phyloP scores from a whole-genome alignment of 2,113 vertebrate species.

The Centropristis striata region DNA sequence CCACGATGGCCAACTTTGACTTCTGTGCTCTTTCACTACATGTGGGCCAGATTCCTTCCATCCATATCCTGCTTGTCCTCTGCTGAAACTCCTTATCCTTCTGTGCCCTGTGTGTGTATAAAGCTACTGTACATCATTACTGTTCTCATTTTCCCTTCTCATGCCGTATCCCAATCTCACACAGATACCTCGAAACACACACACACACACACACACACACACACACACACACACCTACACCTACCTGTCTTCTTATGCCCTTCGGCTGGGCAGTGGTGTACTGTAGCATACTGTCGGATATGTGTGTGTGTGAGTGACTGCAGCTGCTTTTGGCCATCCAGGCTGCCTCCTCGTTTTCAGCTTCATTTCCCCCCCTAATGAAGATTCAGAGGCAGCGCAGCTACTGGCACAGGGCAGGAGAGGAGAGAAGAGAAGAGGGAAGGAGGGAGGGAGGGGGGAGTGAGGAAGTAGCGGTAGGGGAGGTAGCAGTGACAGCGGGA shows the following conservation, averaged over 20 bases:
- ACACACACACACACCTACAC: slow-evolving; percentile 41
- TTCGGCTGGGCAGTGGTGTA: slow-evolving; percentile 53
- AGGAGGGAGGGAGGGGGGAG: neutral
- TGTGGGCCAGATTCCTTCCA: slow-evolving; percentile 27
- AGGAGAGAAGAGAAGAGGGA: slow-evolving; percentile 4
- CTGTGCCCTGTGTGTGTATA: slow-evolving; percentile 13
- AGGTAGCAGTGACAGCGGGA: slow-evolving; percentile 35
- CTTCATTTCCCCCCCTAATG: slow-evolving; percentile 88
- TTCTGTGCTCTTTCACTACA: slow-evolving; percentile 18
- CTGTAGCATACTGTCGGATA: slow-evolving; percentile 53
- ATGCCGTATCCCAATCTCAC: slow-evolving; percentile 10
- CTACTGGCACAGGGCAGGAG: slow-evolving; percentile 67
- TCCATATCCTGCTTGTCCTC: slow-evolving; percentile 41
- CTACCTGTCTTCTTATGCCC: slow-evolving; percentile 60
- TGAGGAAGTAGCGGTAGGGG: slow-evolving; percentile 36
- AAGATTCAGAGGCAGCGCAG: slow-evolving; percentile 86
- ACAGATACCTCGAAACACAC: slow-evolving; percentile 32
- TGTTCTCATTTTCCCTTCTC: slow-evolving; percentile 37
- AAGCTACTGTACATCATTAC: slow-evolving; percentile 36
- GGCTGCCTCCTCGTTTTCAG: slow-evolving; percentile 87
- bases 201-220: slow-evolving; percentile 40
- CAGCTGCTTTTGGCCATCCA: slow-evolving; percentile 85
- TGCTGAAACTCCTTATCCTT: slow-evolving; percentile 26
- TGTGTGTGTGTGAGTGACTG: slow-evolving; percentile 72
- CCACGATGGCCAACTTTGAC: slow-evolving; percentile 35